These are phyloP conservation scores for Acleris laterana DNA, from an alignment of 2,888 invertebrate species.

Conservation along the genomic window DNA sequence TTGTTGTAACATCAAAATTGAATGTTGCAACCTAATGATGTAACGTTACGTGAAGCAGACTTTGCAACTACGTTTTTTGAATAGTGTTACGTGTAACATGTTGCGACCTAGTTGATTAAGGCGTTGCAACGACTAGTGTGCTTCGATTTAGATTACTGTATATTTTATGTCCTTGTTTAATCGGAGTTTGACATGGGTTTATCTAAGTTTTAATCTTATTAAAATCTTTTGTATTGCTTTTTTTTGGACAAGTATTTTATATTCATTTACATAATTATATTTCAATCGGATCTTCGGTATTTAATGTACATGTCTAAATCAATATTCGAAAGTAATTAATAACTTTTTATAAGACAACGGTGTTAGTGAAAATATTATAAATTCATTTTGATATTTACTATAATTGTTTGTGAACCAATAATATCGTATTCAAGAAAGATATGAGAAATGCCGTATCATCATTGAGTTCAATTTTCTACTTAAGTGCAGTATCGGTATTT, in stretches of 20 bases:
- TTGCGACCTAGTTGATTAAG: background rate
- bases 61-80: background rate
- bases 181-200: background rate
- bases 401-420: too few relatives aligned
- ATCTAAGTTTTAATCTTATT: background rate
- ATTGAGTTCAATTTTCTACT: too few relatives aligned
- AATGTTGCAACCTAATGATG: background rate
- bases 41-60: conserved; percentile 1
- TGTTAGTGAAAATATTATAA: too few relatives aligned
- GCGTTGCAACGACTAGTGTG: background rate
- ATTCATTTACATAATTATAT: background rate
- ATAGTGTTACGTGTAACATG: background rate
- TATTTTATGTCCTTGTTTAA: conserved; percentile 13
- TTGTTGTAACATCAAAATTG: background rate
- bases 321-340: too few relatives aligned
- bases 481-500: too few relatives aligned
- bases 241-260: background rate
- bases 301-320: background rate
- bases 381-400: too few relatives aligned
- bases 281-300: background rate
- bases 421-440: too few relatives aligned
- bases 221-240: background rate
- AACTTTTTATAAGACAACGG: too few relatives aligned
- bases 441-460: too few relatives aligned
- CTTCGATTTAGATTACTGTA: background rate